Evolutionary conservation across 30 jellyfish, hydroid and myxozoan genomes (phyloP).

Genomic region (Turritopsis rubra): DNA sequence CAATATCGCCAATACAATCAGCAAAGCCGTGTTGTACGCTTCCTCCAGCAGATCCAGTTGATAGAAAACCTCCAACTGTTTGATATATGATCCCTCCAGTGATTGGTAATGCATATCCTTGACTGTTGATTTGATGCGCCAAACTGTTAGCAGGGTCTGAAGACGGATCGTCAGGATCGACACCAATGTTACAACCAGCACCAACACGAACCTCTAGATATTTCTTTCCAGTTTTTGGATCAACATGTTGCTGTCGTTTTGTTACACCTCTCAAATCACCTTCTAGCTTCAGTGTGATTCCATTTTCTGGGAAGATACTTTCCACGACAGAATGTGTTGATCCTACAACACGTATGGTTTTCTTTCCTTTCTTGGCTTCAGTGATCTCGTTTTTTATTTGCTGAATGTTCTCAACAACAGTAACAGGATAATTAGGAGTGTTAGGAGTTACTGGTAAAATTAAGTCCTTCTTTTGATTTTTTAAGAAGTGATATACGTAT

Average conservation of each 20-base stretch:
- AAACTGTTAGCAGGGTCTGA: not conserved
- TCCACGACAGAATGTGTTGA: not conserved
- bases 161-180: constrained; percentile 2
- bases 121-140: not conserved
- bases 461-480: no score
- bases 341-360: not conserved
- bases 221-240: not conserved
- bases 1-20: not conserved
- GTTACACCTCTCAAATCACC: not conserved
- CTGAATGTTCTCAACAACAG: not conserved
- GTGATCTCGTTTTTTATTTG: not conserved
- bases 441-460: not conserved
- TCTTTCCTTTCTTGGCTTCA: not conserved
- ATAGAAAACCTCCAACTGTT: constrained; percentile 19
- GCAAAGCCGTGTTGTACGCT: not conserved
- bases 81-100: constrained; percentile 14
- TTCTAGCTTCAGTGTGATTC: not conserved
- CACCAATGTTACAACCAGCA: constrained; percentile 17
- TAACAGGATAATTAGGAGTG: not conserved
- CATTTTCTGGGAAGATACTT: not conserved
- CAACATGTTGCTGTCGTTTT: not conserved
- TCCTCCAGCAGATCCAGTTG: constrained; percentile 26
- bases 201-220: constrained; percentile 9
- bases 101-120: constrained; percentile 4
- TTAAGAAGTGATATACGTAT: no score